These are phyloP conservation scores for Chionis minor DNA, from an alignment of 2,113 vertebrate species.

Conservation along the genomic window DNA sequence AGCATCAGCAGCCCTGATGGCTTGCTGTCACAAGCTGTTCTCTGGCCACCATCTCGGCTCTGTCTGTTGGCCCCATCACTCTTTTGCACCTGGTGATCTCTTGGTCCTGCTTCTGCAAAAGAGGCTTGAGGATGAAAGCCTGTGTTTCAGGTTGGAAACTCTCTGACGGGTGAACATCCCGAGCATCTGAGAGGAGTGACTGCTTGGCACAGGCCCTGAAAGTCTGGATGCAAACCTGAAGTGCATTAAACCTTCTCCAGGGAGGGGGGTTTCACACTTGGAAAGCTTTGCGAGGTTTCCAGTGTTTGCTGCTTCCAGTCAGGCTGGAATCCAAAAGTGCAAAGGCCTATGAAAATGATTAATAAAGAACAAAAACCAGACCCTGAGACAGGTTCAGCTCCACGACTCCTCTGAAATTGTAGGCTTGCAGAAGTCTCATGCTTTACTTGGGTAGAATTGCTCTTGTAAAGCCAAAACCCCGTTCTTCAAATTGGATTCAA, in stretches of 20 bases:
- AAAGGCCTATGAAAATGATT: neutral
- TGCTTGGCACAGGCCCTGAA: neutral
- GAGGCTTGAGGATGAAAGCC: neutral
- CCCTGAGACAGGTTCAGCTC: neutral
- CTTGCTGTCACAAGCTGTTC: neutral
- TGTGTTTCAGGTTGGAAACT: neutral
- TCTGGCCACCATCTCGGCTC: neutral
- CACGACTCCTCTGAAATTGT: fast-evolving
- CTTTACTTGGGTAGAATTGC: neutral
- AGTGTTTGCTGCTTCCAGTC: neutral
- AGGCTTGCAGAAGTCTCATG: neutral
- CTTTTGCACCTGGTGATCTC: neutral
- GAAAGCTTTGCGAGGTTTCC: neutral
- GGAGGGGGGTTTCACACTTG: neutral
- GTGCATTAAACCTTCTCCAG: neutral
- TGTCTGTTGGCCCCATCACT: neutral
- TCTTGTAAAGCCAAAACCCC: neutral
- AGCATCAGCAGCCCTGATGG: neutral
- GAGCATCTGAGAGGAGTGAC: neutral
- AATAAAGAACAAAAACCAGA: conserved; percentile 16
- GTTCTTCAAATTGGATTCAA: neutral
- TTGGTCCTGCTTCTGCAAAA: neutral
- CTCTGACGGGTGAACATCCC: neutral
- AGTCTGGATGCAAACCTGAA: neutral
- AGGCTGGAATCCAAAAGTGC: conserved; percentile 26